Conservation (phyloP, 2,888 invertebrate genomes). For the Falcaria lacertinaria region DNA sequence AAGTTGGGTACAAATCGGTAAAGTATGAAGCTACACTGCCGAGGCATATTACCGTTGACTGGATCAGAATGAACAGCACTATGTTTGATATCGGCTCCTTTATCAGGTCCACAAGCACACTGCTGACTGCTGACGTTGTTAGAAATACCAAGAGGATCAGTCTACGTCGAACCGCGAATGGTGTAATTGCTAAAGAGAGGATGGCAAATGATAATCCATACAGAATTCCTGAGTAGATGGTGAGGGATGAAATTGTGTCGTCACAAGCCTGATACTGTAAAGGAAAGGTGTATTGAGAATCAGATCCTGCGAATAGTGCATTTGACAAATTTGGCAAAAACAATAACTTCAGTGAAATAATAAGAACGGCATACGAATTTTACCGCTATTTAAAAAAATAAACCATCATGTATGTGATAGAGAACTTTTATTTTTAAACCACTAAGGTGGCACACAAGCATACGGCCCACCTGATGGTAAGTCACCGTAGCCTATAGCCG, state of each 20-base stretch:
- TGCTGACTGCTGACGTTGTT: constrained; percentile 69
- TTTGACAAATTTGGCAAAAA: no score
- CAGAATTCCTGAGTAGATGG: constrained; percentile 79
- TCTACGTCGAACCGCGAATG: constrained; percentile 71
- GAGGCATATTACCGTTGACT: constrained; percentile 34
- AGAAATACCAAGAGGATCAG: constrained; percentile 58
- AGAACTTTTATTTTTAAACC: no score
- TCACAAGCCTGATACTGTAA: constrained; percentile 13
- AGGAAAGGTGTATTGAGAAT: not conserved
- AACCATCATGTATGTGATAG: no score
- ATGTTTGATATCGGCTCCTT: constrained; percentile 37
- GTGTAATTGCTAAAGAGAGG: constrained; percentile 62
- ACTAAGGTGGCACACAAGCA: no score
- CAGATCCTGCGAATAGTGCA: no score
- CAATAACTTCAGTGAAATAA: no score
- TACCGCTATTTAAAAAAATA: no score
- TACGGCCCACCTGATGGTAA: no score
- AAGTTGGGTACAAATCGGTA: constrained; percentile 52
- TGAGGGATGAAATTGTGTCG: constrained; percentile 68
- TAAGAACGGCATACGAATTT: no score
- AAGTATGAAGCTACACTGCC: constrained; percentile 45
- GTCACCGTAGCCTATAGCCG: no score
- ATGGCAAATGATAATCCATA: constrained; percentile 79
- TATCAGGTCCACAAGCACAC: constrained; percentile 69
- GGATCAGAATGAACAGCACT: constrained; percentile 42